These are phyloP conservation scores for Apodemia mormo DNA, from an alignment of 2,888 invertebrate species.

Conservation along the genomic window DNA sequence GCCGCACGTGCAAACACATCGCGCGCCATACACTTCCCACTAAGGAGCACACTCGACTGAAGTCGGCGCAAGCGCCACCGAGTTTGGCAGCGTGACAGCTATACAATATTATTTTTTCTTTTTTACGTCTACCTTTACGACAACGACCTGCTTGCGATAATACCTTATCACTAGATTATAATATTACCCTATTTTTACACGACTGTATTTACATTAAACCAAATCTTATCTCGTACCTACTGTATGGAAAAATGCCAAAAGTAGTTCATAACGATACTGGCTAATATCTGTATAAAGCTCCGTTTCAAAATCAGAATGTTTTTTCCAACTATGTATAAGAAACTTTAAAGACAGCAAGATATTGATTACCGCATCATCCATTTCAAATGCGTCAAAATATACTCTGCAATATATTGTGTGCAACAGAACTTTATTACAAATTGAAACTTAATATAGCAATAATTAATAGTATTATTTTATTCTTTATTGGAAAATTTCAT, in stretches of 20 bases:
- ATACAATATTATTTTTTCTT: slow-evolving; percentile 64
- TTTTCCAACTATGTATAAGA: background rate
- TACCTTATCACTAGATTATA: slow-evolving; percentile 25
- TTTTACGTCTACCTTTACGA: slow-evolving; percentile 57
- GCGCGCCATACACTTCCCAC: slow-evolving; percentile 78
- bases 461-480: background rate
- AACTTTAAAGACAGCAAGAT: background rate
- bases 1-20: slow-evolving; percentile 78
- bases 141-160: slow-evolving; percentile 34
- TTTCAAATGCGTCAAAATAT: background rate
- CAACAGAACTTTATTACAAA: slow-evolving; percentile 1
- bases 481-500: background rate
- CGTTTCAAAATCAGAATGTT: no score
- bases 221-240: slow-evolving; percentile 29
- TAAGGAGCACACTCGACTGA: slow-evolving; percentile 77
- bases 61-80: slow-evolving; percentile 67
- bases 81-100: slow-evolving; percentile 76
- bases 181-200: slow-evolving; percentile 25
- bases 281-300: background rate
- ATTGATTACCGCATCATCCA: background rate
- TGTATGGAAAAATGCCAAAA: background rate
- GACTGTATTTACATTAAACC: slow-evolving; percentile 28
- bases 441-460: background rate
- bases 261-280: background rate
- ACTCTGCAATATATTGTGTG: slow-evolving; percentile 1